phyloP scores from a whole-genome alignment of 1,140 invertebrate species.

The Neomicropteryx cornuta region DNA sequence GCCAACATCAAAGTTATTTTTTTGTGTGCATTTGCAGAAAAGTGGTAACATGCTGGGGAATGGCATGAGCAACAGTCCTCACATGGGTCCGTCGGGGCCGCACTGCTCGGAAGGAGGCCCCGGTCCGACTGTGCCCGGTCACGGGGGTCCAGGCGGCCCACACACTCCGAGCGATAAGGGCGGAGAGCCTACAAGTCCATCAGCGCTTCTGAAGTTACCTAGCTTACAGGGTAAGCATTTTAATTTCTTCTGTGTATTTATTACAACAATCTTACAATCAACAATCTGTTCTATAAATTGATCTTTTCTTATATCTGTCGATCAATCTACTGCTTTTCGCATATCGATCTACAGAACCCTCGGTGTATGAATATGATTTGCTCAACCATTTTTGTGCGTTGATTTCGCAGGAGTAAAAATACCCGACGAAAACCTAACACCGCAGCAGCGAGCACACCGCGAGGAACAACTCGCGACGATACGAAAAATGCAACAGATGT shows the following conservation, averaged over 20 bases:
- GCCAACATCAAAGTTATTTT: too few species aligned
- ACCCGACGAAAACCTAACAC: slow-evolving; percentile 93
- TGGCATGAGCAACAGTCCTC: slow-evolving; percentile 29
- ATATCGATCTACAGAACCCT: too few species aligned
- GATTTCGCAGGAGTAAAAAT: slow-evolving; percentile 81
- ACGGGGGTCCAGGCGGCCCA: slow-evolving; percentile 26
- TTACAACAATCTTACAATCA: too few species aligned
- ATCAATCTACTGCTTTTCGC: too few species aligned
- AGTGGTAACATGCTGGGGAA: slow-evolving; percentile 37
- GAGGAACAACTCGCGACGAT: slow-evolving; percentile 87
- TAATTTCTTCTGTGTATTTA: too few species aligned
- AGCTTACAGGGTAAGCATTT: slow-evolving; percentile 12
- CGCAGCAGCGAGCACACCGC: slow-evolving; percentile 86
- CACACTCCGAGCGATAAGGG: slow-evolving; percentile 30
- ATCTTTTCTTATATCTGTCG: too few species aligned
- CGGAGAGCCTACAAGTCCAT: slow-evolving; percentile 17
- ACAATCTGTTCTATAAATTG: too few species aligned
- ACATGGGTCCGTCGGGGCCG: slow-evolving; percentile 19
- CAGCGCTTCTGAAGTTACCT: slow-evolving; percentile 13
- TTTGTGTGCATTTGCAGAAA: slow-evolving; percentile 25
- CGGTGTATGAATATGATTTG: too few species aligned
- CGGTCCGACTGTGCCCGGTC: slow-evolving; percentile 12
- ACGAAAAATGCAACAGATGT: slow-evolving; percentile 83
- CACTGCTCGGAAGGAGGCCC: slow-evolving; percentile 23
- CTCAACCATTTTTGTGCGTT: too few species aligned